Evolutionary conservation across 2,888 invertebrate species (phyloP).

Genomic region (Minunthozetes semirufus): DNA sequence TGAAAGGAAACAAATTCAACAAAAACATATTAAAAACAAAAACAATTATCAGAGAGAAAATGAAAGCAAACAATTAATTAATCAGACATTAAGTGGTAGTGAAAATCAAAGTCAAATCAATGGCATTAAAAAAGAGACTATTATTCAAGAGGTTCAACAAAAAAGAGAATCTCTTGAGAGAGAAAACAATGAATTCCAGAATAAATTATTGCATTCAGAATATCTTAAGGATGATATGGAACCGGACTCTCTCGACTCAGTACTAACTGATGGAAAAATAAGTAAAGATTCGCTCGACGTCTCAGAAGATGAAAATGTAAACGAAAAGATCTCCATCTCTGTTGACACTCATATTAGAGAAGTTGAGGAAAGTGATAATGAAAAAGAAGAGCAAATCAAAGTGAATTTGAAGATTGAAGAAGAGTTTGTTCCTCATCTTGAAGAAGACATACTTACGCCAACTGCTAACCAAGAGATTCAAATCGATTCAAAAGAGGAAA

Average conservation of each 20-base stretch:
- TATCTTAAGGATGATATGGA: constrained; percentile 31
- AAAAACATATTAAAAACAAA: neutral
- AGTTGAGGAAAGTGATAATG: too few relatives aligned
- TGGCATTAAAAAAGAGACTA: neutral
- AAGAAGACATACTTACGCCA: too few relatives aligned
- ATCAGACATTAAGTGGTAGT: neutral
- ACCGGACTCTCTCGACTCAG: constrained; percentile 30
- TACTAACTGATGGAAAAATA: constrained; percentile 20
- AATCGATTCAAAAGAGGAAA: too few relatives aligned
- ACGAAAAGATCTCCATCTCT: too few relatives aligned
- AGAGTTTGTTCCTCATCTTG: too few relatives aligned
- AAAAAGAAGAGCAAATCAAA: too few relatives aligned
- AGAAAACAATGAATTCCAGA: neutral
- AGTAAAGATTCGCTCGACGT: constrained; percentile 30
- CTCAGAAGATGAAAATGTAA: constrained; percentile 29
- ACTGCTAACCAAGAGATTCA: too few relatives aligned
- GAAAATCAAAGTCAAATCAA: neutral
- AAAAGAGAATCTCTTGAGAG: neutral
- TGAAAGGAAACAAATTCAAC: neutral
- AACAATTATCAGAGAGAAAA: neutral
- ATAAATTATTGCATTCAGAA: neutral
- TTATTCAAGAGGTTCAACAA: neutral
- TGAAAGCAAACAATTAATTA: constrained; percentile 27
- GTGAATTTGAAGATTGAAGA: too few relatives aligned
- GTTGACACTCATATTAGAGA: too few relatives aligned